These are phyloP conservation scores for Caenorhabditis sp. DNA, from an alignment of 2,888 invertebrate genomes.

Conservation along the genomic window DNA sequence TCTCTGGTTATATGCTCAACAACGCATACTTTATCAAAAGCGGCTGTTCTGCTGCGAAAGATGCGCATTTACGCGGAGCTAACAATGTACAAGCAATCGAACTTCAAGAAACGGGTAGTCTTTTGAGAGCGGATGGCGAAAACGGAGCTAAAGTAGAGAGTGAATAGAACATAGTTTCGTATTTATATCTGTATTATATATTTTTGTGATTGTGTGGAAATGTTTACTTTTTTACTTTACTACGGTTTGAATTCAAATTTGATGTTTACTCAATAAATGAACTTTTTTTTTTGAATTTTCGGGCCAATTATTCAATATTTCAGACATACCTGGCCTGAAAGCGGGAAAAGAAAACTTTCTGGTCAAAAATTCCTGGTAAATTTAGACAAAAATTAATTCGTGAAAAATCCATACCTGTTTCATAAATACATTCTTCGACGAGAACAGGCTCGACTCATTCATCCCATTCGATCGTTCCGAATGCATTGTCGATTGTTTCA, in stretches of 20 bases:
- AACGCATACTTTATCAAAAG: conserved; percentile 44
- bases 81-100: neutral
- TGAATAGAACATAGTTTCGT: neutral
- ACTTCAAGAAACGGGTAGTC: neutral
- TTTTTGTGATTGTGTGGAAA: neutral
- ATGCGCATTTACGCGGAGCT: neutral
- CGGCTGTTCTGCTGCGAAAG: neutral
- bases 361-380: neutral
- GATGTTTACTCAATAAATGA: neutral
- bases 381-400: neutral
- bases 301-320: too few relatives aligned
- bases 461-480: conserved; percentile 2
- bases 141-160: neutral
- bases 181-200: neutral
- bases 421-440: conserved; percentile 25
- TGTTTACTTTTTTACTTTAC: neutral
- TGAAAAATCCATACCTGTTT: conserved; percentile 23
- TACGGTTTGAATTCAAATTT: neutral
- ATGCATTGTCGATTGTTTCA: conserved; percentile 21
- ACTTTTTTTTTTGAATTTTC: neutral
- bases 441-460: conserved; percentile 19
- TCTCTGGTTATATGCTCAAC: conserved; percentile 44
- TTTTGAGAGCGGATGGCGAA: neutral
- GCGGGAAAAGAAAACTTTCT: too few relatives aligned
- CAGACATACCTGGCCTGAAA: too few relatives aligned